Percentiles rank a stretch among this genome's conserved stretches.
Evolutionary conservation across 2,888 invertebrate genomes (phyloP).

Genomic region (Xestia ashworthii): DNA sequence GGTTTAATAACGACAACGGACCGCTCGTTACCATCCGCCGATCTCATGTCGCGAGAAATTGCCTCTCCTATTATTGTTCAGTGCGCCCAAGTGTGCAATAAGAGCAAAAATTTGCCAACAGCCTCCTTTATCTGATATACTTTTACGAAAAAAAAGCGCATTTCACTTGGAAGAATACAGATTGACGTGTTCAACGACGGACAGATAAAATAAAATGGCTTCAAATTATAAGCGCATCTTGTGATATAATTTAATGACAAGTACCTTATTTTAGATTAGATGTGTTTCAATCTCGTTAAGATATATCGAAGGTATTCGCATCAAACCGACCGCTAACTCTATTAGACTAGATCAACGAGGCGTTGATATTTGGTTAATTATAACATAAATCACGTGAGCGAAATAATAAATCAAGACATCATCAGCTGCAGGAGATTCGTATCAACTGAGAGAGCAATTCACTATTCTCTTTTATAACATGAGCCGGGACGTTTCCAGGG

Average conservation of each 20-base stretch:
- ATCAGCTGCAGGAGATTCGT: conserved; percentile 63
- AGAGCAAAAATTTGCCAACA: conserved; percentile 80
- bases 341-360: conserved; percentile 57
- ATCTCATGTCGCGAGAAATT: conserved; percentile 82
- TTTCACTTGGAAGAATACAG: conserved; percentile 48
- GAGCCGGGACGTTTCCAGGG: conserved; percentile 69
- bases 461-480: conserved; percentile 66
- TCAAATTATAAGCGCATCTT: conserved; percentile 42
- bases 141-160: conserved; percentile 62
- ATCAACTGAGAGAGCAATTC: conserved; percentile 55
- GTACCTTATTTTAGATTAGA: conserved; percentile 55
- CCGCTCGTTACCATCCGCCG: conserved; percentile 82
- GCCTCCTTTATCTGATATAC: conserved; percentile 73
- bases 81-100: conserved; percentile 78
- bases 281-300: conserved; percentile 37
- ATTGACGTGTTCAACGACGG: conserved; percentile 51
- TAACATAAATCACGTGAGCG: conserved; percentile 65
- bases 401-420: conserved; percentile 71
- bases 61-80: conserved; percentile 81
- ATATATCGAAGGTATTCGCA: conserved; percentile 54
- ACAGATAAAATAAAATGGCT: conserved; percentile 52
- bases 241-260: conserved; percentile 47
- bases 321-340: conserved; percentile 55
- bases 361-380: conserved; percentile 68
- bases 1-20: conserved; percentile 83